Base-by-base conservation (phyloP, 2,888 invertebrate species). In the Schizotus pectinicornis region DNA sequence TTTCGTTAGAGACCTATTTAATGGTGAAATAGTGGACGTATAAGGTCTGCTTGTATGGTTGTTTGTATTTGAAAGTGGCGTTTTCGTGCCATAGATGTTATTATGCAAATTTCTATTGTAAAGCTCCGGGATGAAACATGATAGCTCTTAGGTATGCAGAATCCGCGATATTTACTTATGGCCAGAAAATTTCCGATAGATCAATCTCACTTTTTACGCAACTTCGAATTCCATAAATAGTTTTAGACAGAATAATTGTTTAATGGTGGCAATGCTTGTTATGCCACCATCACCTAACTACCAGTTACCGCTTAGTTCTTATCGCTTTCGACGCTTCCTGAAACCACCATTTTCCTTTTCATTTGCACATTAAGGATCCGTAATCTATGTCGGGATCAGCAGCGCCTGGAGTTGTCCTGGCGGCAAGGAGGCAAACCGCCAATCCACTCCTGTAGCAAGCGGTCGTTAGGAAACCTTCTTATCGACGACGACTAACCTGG, bases 401-500 rank as follows among this genome's bases (percentile, higher is more conserved):
- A 52, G 22, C 50, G 66, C 68, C 64, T 52, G 43, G 31, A 65
- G 64, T 61, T 49, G 56, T 57, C 64, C 72, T 63, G 61, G 59
- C 68, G 71, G 73, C 73, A 70, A 70, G 68, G 67, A 70, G 71
- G 66, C 67, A 70, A 71, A 73, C 73, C 71, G 69, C 68, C 68
- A 71, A 71, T 72, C 71, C 70, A 67, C 65, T 71, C 73, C 68
- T 64, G 62, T 69, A 66, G 68, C 64, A 66, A 71, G 63, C 65
- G 69, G 68, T 74, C 66, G 68, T 75, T 75, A 73, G 73, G 61
- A 73, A 73, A 70, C 71, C 71, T 71, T 69, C 71, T 72, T 73
- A 74, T 74, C 72, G 22, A 5, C 22, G 22, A 22, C 22, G 73
- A 72, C 73, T 72, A 74, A 73, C 73, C 74, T 70, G 69, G 67